Evolutionary conservation across 2,113 vertebrate genomes (phyloP).

Genomic region (Mystacornis crossleyi): DNA sequence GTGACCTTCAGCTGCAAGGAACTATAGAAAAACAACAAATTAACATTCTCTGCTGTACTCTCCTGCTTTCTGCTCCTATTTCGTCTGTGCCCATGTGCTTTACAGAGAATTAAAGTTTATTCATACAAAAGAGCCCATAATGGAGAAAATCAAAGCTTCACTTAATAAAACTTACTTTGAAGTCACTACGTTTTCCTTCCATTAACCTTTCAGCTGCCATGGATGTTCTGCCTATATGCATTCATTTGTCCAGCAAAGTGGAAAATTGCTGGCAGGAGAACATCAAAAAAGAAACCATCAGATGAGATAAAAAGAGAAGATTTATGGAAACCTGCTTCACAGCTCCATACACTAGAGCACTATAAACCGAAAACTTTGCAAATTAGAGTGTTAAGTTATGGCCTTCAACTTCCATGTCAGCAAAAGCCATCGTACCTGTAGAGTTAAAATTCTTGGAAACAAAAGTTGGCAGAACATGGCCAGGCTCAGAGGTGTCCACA

Average conservation of each 20-base stretch:
- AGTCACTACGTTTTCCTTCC: conserved; percentile 20
- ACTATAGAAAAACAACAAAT: not conserved
- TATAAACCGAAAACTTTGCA: not conserved
- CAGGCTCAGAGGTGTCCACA: not conserved
- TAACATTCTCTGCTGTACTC: conserved; percentile 22
- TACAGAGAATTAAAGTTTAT: conserved; percentile 28
- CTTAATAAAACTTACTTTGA: conserved; percentile 45
- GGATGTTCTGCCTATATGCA: not conserved
- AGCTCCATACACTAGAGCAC: not conserved
- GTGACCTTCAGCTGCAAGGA: conserved; percentile 43
- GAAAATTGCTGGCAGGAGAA: conserved; percentile 48
- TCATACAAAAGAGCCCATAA: conserved; percentile 15
- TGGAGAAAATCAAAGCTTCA: conserved; percentile 37
- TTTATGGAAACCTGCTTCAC: conserved; percentile 34
- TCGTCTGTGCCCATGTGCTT: not conserved
- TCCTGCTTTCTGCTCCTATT: not conserved
- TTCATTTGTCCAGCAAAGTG: conserved; percentile 32
- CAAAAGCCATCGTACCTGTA: not conserved
- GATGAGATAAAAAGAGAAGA: not conserved
- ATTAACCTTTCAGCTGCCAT: conserved; percentile 58
- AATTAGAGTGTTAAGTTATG: not conserved
- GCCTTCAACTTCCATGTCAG: not conserved
- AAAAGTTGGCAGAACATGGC: not conserved
- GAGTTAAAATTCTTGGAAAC: not conserved
- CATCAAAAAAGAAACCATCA: conserved; percentile 14